phyloP scores from a whole-genome alignment of 2,797 vertebrate genomes.

The Tokudaia muenninki region DNA sequence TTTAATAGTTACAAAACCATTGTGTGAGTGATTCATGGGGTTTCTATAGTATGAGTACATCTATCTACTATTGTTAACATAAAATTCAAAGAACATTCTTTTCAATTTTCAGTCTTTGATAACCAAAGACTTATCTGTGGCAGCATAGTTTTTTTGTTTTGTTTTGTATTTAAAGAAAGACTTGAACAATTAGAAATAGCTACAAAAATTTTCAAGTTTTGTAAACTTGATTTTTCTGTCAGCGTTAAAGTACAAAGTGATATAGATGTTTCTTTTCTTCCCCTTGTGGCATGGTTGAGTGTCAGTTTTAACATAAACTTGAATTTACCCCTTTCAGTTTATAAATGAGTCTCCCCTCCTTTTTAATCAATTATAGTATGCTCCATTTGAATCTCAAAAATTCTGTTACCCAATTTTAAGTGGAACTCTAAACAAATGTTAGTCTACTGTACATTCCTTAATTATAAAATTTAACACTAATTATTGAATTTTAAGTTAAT shows the following conservation, averaged over 20 bases:
- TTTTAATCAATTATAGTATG: neutral
- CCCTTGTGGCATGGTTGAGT: neutral
- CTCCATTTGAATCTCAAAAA: neutral
- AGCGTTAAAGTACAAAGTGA: slow-evolving; percentile 25
- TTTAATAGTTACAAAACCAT: slow-evolving; percentile 29
- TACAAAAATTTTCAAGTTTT: neutral
- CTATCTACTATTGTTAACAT: neutral
- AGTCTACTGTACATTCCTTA: neutral
- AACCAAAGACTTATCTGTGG: neutral
- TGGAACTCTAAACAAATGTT: neutral
- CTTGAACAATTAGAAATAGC: neutral
- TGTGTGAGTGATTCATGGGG: neutral
- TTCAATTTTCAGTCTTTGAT: neutral
- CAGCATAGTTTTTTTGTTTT: too few relatives aligned
- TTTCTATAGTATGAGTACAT: neutral
- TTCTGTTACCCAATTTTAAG: neutral
- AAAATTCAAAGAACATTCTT: slow-evolving; percentile 5
- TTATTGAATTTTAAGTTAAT: neutral
- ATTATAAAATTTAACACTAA: neutral
- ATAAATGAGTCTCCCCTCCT: neutral
- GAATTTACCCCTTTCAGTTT: neutral
- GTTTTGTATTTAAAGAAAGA: neutral
- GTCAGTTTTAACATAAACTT: neutral
- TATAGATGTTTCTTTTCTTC: neutral
- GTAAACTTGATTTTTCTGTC: neutral